Percentiles rank a stretch among this genome's conserved stretches.
phyloP scores from a whole-genome alignment of 1,140 invertebrate genomes.

The Batillaria attramentaria region DNA sequence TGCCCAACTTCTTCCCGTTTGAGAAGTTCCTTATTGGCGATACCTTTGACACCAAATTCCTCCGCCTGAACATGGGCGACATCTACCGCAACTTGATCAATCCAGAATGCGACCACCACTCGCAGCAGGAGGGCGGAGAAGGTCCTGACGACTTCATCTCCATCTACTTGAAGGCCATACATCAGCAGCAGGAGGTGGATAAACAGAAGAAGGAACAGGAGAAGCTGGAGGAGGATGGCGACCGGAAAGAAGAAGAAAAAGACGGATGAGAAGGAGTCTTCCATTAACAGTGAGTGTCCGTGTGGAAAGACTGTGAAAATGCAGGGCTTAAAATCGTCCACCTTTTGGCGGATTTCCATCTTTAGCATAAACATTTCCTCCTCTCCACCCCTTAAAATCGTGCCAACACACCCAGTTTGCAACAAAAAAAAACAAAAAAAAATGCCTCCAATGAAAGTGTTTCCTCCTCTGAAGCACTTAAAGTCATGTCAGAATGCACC shows the following conservation, averaged over 20 bases:
- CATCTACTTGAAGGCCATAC: slow-evolving; percentile 11
- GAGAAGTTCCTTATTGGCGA: slow-evolving; percentile 45
- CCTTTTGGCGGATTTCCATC: no score
- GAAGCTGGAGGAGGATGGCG: slow-evolving; percentile 10
- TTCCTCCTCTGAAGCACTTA: no score
- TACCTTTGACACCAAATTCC: slow-evolving; percentile 43
- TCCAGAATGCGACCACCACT: slow-evolving; percentile 32
- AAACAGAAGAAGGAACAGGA: slow-evolving; percentile 20
- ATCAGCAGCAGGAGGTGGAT: neutral
- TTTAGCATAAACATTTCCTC: no score
- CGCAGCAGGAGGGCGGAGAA: slow-evolving; percentile 1
- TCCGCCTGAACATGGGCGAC: slow-evolving; percentile 46
- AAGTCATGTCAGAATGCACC: no score
- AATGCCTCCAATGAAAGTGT: no score
- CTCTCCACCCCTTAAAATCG: no score
- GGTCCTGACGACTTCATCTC: slow-evolving; percentile 8
- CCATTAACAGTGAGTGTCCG: slow-evolving; percentile 17
- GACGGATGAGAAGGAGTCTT: slow-evolving; percentile 2
- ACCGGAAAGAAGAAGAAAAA: slow-evolving; percentile 20
- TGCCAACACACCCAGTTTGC: no score
- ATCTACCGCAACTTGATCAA: slow-evolving; percentile 44
- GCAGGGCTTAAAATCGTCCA: no score
- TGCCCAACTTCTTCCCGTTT: slow-evolving; percentile 44
- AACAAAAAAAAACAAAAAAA: no score
- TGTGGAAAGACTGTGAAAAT: no score